A percentile compares a stretch with the other conserved stretches of the same genome.
These are phyloP conservation scores for Melanocharis versteri DNA, from an alignment of 2,113 vertebrate genomes.

Conservation along the genomic window DNA sequence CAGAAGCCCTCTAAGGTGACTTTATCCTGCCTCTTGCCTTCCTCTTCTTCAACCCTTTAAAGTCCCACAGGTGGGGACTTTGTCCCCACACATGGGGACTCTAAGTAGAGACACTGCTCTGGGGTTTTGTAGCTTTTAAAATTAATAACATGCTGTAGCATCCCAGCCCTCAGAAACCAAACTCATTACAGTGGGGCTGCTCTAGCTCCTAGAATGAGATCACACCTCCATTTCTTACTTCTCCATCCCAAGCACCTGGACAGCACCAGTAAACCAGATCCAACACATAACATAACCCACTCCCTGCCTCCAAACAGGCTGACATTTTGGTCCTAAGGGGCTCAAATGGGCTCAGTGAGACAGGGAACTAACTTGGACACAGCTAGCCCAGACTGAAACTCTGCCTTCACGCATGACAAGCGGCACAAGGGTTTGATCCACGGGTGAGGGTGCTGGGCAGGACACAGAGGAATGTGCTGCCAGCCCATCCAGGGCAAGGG, in stretches of 20 bases:
- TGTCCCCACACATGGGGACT: not conserved
- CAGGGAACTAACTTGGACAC: not conserved
- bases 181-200: not conserved
- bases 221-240: not conserved
- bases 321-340: not conserved
- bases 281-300: accelerated
- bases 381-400: not conserved
- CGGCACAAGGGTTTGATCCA: not conserved
- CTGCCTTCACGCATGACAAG: not conserved
- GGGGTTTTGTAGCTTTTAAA: not conserved
- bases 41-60: not conserved
- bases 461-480: not conserved
- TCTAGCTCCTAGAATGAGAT: not conserved
- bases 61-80: not conserved
- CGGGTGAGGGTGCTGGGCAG: not conserved
- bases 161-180: not conserved
- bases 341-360: not conserved
- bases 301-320: not conserved
- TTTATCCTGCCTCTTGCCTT: not conserved
- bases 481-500: not conserved
- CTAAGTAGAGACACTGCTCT: not conserved
- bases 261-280: not conserved
- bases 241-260: not conserved
- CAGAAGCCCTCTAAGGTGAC: not conserved
- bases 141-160: not conserved